A percentile compares a stretch with the other conserved stretches of the same genome.
Evolutionary conservation across 1,140 invertebrate genomes (phyloP).

Genomic region (Eufriesea mexicana): DNA sequence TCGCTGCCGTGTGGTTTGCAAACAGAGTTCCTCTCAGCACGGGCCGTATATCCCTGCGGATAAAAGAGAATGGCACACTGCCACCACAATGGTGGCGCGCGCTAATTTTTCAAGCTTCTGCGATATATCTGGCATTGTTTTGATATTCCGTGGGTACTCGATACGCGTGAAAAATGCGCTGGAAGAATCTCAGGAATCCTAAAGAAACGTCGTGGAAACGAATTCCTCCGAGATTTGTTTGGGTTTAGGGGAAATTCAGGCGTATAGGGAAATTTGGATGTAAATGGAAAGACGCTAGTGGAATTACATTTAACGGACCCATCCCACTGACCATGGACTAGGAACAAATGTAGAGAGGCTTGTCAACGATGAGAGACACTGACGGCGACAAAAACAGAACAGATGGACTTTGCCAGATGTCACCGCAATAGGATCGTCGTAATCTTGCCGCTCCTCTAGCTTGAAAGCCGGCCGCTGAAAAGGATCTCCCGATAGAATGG

Average conservation of each 20-base stretch:
- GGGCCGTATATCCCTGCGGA: not conserved
- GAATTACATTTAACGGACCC: not conserved
- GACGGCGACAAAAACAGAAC: constrained; percentile 47
- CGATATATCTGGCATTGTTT: constrained; percentile 1
- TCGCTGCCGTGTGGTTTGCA: not conserved
- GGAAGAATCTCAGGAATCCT: not conserved
- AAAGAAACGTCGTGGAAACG: not conserved
- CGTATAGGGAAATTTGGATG: too few relatives aligned
- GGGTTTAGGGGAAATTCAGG: not conserved
- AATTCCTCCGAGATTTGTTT: not conserved
- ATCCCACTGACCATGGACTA: constrained; percentile 14
- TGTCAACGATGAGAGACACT: constrained; percentile 50
- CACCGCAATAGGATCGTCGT: constrained; percentile 37
- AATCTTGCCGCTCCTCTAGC: constrained; percentile 28
- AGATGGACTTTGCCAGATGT: constrained; percentile 51
- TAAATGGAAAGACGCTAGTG: not conserved
- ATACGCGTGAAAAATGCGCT: not conserved
- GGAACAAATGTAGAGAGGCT: not conserved
- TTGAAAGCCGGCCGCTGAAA: not conserved
- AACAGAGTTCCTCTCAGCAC: not conserved
- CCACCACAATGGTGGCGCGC: not conserved
- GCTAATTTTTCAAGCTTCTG: not conserved
- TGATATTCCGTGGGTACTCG: not conserved
- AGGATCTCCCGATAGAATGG: constrained; percentile 23
- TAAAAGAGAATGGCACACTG: not conserved